Evolutionary conservation across 2,113 vertebrate species (phyloP).

Genomic region (Gymnogyps californianus): DNA sequence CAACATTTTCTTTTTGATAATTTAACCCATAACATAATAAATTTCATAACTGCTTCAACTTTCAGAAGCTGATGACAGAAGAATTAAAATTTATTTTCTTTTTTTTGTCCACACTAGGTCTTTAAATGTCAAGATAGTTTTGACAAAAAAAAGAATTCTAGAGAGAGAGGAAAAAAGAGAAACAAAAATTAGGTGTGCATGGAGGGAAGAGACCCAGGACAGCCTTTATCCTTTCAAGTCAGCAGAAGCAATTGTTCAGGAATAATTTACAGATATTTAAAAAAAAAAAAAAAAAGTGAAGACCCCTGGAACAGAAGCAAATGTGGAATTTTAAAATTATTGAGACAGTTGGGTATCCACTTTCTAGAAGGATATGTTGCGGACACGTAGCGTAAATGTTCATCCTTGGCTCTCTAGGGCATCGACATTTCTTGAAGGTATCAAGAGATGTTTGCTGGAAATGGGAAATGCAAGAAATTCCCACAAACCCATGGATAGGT

Average conservation of each 20-base stretch:
- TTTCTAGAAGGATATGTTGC: not conserved
- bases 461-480: not conserved
- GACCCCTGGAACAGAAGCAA: not conserved
- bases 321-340: not conserved
- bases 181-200: not conserved
- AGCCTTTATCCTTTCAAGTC: not conserved
- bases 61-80: not conserved
- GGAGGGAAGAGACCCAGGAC: not conserved
- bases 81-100: not conserved
- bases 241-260: not conserved
- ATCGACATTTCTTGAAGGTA: not conserved
- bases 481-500: not conserved
- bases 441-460: not conserved
- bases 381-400: accelerated
- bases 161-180: not conserved
- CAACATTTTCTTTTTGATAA: not conserved
- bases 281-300: not conserved
- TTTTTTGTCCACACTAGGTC: not conserved
- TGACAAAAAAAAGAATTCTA: not conserved
- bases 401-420: not conserved
- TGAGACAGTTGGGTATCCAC: not conserved
- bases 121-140: not conserved
- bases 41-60: not conserved
- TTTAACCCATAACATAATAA: not conserved
- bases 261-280: not conserved